phyloP scores from a whole-genome alignment of 2,797 vertebrate species.

The Gobio occitaniae region DNA sequence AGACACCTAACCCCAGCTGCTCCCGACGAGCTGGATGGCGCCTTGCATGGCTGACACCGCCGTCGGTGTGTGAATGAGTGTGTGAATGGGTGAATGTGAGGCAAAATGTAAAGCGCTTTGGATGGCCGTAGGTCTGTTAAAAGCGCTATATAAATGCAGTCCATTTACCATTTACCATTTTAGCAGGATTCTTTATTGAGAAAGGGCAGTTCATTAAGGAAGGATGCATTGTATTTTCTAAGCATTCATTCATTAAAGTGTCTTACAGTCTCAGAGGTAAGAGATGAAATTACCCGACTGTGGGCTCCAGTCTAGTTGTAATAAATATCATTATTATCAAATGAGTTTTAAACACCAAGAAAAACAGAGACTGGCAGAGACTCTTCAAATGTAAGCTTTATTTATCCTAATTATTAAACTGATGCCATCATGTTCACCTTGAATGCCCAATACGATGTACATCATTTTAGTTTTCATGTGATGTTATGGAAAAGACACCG shows the following conservation, averaged over 20 bases:
- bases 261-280: background rate
- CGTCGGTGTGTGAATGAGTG: too few relatives aligned
- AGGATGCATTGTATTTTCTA: background rate
- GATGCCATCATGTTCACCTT: slow-evolving; percentile 1
- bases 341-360: background rate
- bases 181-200: background rate
- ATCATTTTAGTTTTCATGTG: background rate
- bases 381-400: slow-evolving; percentile 34
- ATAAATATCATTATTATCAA: background rate
- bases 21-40: too few relatives aligned
- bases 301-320: background rate
- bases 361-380: background rate
- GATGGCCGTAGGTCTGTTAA: too few relatives aligned
- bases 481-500: background rate
- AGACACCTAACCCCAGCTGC: too few relatives aligned
- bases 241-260: background rate
- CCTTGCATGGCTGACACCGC: too few relatives aligned
- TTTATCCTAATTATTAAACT: slow-evolving; percentile 20
- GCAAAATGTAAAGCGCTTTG: too few relatives aligned
- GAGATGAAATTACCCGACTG: background rate
- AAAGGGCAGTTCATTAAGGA: background rate
- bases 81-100: too few relatives aligned
- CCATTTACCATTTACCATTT: too few relatives aligned
- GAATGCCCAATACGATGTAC: background rate
- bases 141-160: too few relatives aligned